These are phyloP conservation scores for Montipora sp. DNA, from an alignment of 64 coral and sea anemone species.

Conservation along the genomic window DNA sequence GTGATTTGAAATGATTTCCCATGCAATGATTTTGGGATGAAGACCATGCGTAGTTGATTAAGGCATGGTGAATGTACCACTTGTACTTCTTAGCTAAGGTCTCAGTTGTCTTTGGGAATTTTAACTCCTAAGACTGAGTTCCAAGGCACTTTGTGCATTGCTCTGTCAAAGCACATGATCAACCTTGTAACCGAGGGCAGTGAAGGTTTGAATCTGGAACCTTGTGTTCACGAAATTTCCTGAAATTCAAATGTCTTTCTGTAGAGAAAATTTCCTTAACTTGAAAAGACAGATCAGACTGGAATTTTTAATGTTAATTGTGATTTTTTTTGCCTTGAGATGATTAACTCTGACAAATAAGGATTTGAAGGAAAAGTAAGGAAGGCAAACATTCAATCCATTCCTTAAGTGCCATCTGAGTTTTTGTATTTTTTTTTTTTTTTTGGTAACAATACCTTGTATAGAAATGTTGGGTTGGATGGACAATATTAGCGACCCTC, in stretches of 20 bases:
- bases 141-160: conserved; percentile 14
- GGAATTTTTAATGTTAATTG: not conserved
- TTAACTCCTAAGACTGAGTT: conserved; percentile 23
- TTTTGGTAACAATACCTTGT: not conserved
- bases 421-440: not conserved
- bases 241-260: too few species aligned
- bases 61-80: conserved; percentile 33
- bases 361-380: not conserved
- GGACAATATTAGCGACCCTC: not conserved
- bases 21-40: not conserved
- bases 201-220: not conserved
- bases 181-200: not conserved
- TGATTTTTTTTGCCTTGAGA: not conserved
- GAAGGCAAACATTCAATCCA: not conserved
- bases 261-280: not conserved
- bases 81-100: conserved; percentile 56
- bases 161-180: conserved; percentile 1
- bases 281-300: not conserved
- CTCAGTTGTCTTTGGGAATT: not conserved
- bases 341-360: too few species aligned
- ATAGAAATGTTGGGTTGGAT: not conserved
- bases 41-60: not conserved
- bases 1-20: not conserved
- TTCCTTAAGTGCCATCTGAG: not conserved
- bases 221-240: too few species aligned